Percentiles rank a stretch among this genome's conserved stretches.
Conservation (phyloP, 2,797 vertebrate species). For the Gallirallus australis region DNA sequence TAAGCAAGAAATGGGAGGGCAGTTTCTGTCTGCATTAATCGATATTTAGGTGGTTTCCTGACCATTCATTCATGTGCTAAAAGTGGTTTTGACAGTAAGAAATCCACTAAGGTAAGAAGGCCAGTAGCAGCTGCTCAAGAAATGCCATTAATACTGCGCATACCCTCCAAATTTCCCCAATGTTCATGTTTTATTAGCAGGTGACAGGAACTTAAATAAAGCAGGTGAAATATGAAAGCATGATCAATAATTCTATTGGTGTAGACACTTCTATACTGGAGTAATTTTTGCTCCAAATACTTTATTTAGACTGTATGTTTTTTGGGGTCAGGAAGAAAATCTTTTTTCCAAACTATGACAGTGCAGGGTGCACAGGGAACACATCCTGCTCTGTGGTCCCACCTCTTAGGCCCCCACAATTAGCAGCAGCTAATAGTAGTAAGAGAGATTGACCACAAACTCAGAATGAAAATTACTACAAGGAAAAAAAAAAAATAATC, state of each 20-base stretch:
- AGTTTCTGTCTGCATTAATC: slow-evolving; percentile 19
- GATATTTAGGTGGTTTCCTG: slow-evolving; percentile 30
- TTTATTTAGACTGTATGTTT: neutral
- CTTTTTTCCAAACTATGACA: neutral
- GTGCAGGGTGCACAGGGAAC: neutral
- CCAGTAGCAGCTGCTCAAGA: neutral
- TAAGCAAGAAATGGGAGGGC: neutral
- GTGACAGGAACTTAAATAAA: slow-evolving; percentile 10
- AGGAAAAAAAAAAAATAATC: neutral
- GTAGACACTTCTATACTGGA: neutral
- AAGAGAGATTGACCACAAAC: neutral
- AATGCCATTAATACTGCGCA: neutral
- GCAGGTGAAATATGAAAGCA: neutral
- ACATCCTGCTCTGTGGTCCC: neutral
- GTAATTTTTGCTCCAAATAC: neutral
- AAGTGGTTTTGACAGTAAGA: slow-evolving; percentile 20
- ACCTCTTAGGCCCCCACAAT: neutral
- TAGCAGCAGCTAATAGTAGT: neutral
- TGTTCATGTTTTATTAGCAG: neutral
- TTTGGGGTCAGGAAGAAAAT: neutral
- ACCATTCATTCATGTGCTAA: neutral
- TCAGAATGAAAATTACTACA: neutral
- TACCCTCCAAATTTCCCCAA: neutral
- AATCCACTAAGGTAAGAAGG: neutral
- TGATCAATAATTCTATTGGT: neutral